These are phyloP conservation scores for Eutolmus rufibarbis DNA, from an alignment of 2,888 invertebrate genomes.

Conservation along the genomic window DNA sequence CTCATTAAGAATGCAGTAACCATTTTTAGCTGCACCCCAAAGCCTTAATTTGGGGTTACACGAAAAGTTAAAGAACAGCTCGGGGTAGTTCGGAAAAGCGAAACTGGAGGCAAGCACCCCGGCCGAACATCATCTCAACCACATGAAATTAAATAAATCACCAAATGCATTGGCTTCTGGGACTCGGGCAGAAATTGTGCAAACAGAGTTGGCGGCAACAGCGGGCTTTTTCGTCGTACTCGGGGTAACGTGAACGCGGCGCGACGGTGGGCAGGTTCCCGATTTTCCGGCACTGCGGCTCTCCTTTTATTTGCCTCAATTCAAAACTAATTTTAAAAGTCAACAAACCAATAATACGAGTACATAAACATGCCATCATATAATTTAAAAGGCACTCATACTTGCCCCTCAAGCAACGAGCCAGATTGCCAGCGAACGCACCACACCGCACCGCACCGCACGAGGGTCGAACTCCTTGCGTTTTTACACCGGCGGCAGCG, in stretches of 20 bases:
- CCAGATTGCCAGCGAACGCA: not conserved
- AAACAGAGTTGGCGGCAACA: conserved; percentile 41
- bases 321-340: conserved; percentile 62
- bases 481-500: not conserved
- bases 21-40: conserved; percentile 43
- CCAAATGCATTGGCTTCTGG: conserved; percentile 38
- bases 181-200: conserved; percentile 20
- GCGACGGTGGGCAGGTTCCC: not conserved
- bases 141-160: conserved; percentile 45
- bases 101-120: not conserved
- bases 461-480: not conserved
- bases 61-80: conserved; percentile 17
- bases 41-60: conserved; percentile 33
- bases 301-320: conserved; percentile 59
- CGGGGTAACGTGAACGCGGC: not conserved
- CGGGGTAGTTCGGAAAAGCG: not conserved
- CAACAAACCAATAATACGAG: conserved; percentile 57
- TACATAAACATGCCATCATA: conserved; percentile 40
- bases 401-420: conserved; percentile 29
- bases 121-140: not conserved
- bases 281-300: conserved; percentile 9
- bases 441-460: not conserved
- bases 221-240: conserved; percentile 13
- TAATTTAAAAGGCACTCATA: conserved; percentile 39
- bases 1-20: conserved; percentile 45